Evolutionary conservation across 1,140 invertebrate species (phyloP), one percentile per base, ranked within the genome.

Genomic region (Penaeus japonicus): DNA sequence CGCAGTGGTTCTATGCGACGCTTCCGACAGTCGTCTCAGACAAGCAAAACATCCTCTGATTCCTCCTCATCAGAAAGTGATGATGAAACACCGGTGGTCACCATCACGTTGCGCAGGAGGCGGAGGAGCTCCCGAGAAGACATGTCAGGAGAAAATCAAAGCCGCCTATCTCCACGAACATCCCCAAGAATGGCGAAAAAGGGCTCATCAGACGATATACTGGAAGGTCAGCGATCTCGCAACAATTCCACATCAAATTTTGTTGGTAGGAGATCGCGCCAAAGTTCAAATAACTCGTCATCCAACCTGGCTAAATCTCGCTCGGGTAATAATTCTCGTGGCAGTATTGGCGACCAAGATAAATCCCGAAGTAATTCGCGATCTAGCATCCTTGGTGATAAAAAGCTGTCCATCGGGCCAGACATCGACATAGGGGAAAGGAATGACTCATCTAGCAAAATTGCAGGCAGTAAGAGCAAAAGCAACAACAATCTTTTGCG

Each of bases 391-490:
- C 77, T 90, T 4, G 84, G 54, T 35, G 90, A 88, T 18, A 85
- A 80, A 24, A 87, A 87, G 17, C 75, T 90, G 4, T 84, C 89
- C 12, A 73, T 90, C 12, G 88, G 85, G 12, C 90, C 88, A 5
- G 90, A 90, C 53, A 88, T 90, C 39, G 90, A 90, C 78, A 89
- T 88, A 35, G 90, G 90, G 2, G 90, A 90, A 62, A 73, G 65
- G 15, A 65, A 39, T 0, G 35, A 80, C 20, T 59, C 53, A 54
- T 79, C 75, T 30, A 65, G 65, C 47, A 65, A 82, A 82, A 83
- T 47, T 65, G 35, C 39, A 27, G 79, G 62, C 24, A 80, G 75
- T 35, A 47, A 30, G 55, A 77, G 79, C 57, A 87, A 65, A 53
- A 24, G 30, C 73, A 59, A 22, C 15, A 83, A 62, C 39, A 84